phyloP scores from a whole-genome alignment of 2,888 invertebrate genomes.

The Dugesia japonica region DNA sequence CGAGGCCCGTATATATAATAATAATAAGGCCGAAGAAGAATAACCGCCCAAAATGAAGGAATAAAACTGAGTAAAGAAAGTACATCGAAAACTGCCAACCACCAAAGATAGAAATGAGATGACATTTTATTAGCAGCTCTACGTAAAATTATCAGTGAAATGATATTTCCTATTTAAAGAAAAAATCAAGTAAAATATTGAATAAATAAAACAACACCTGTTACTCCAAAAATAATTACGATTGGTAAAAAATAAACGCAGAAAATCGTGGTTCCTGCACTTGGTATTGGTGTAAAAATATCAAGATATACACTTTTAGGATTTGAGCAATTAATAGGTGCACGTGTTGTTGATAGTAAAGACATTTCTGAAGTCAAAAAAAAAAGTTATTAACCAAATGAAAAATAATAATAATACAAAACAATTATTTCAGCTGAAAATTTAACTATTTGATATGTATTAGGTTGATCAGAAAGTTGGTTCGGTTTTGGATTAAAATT shows the following conservation, averaged over 20 bases:
- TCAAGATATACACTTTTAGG: neutral
- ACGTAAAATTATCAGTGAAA: slow-evolving; percentile 23
- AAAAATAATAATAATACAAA: too few species aligned
- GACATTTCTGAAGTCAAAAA: too few species aligned
- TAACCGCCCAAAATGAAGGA: slow-evolving; percentile 23
- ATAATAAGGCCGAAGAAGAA: slow-evolving; percentile 11
- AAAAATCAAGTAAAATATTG: neutral
- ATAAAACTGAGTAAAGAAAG: neutral
- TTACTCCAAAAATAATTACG: slow-evolving; percentile 10
- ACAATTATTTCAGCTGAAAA: neutral
- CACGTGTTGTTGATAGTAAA: neutral
- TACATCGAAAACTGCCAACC: slow-evolving; percentile 9
- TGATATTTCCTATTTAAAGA: slow-evolving; percentile 20
- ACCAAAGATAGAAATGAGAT: slow-evolving; percentile 22
- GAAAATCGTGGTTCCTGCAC: neutral
- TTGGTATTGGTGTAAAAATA: slow-evolving; percentile 20
- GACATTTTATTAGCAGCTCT: neutral
- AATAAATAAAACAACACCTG: neutral
- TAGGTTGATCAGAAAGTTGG: too few species aligned
- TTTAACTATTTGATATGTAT: neutral
- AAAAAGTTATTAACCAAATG: too few species aligned
- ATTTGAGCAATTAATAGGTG: neutral
- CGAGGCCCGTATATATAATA: neutral
- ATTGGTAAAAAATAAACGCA: slow-evolving; percentile 3
- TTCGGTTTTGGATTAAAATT: too few species aligned